Percentiles rank a stretch among this genome's conserved stretches.
phyloP scores from a whole-genome alignment of 1,140 invertebrate species.

The Pogonus chalceus region DNA sequence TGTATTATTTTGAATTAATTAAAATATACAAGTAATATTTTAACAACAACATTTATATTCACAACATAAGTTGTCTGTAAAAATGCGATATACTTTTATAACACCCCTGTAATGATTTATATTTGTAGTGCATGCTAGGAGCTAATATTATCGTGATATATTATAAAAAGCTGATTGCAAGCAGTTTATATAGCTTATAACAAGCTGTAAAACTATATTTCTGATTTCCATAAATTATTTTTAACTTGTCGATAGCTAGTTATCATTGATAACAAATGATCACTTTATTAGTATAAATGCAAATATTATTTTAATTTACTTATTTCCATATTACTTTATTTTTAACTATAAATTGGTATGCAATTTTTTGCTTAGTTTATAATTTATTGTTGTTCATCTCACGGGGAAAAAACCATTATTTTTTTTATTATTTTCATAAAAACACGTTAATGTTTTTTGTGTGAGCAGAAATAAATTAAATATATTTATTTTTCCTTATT shows the following conservation, averaged over 20 bases:
- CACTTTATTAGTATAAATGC: neutral
- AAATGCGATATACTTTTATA: neutral
- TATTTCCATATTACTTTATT: neutral
- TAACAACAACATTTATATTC: neutral
- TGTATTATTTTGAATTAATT: neutral
- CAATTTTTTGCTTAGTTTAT: too few species aligned
- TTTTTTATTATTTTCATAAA: too few species aligned
- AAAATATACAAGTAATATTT: neutral
- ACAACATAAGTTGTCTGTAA: neutral
- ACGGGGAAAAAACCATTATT: too few species aligned
- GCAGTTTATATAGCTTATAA: neutral
- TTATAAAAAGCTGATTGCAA: neutral
- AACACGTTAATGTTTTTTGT: too few species aligned
- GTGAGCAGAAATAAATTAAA: too few species aligned
- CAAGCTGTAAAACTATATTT: neutral
- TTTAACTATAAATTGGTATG: too few species aligned
- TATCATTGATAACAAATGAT: neutral
- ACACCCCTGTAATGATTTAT: neutral
- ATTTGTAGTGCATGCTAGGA: neutral
- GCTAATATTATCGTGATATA: neutral
- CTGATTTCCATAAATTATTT: conserved; percentile 4
- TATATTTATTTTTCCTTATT: too few species aligned
- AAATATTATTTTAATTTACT: neutral
- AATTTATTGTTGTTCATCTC: too few species aligned
- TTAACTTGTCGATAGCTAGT: neutral